Evolutionary conservation across 2,888 invertebrate species (phyloP).

Genomic region (Scaptomyza caliginosa): DNA sequence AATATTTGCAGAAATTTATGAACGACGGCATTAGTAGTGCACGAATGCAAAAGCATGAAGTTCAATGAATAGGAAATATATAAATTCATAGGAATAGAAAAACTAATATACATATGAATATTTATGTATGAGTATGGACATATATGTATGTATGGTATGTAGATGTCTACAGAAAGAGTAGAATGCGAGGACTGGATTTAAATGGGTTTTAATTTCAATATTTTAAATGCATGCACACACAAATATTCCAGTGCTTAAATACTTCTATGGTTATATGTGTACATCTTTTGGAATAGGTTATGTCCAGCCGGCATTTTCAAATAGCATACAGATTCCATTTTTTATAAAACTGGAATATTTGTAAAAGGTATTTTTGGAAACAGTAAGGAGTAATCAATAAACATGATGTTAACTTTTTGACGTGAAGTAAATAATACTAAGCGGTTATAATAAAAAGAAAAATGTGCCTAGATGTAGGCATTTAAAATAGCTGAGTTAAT

Average conservation of each 20-base stretch:
- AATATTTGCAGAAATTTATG: constrained; percentile 42
- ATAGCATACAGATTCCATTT: not conserved
- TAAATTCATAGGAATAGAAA: no score
- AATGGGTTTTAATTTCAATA: not conserved
- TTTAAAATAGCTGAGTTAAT: no score
- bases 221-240: not conserved
- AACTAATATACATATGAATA: not conserved
- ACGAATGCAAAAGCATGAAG: constrained; percentile 27
- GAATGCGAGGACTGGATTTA: not conserved
- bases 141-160: not conserved
- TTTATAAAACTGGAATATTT: not conserved
- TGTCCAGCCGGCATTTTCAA: no score
- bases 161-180: not conserved
- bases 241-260: not conserved
- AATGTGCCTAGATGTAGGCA: no score
- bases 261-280: not conserved
- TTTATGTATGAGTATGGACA: not conserved
- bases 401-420: not conserved
- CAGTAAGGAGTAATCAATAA: not conserved
- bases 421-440: not conserved
- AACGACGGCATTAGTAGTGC: constrained; percentile 45
- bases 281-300: not conserved
- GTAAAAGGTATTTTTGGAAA: not conserved
- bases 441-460: no score
- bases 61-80: constrained; percentile 71